Percentiles rank a stretch among this genome's conserved stretches.
phyloP scores from a whole-genome alignment of 2,113 vertebrate genomes.

The Pongo pygmaeus region DNA sequence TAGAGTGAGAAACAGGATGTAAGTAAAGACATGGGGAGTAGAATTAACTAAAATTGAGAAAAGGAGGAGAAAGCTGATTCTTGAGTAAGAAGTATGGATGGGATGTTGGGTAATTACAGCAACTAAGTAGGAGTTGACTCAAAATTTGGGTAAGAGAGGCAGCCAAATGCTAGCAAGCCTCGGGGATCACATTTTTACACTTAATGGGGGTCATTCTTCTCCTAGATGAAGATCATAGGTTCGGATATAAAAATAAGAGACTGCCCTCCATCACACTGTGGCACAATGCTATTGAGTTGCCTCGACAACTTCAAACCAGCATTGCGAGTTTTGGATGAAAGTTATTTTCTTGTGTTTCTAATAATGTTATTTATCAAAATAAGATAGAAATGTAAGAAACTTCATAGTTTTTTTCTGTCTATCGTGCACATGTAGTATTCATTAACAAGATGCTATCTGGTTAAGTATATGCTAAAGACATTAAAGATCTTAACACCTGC shows the following conservation, averaged over 20 bases:
- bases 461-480: background rate
- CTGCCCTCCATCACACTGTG: accelerated
- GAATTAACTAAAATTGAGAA: background rate
- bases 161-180: background rate
- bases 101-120: background rate
- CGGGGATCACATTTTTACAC: no score
- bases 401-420: background rate
- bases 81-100: background rate
- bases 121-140: background rate
- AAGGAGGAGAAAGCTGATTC: background rate
- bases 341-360: background rate
- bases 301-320: background rate
- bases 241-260: background rate
- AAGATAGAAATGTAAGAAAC: background rate
- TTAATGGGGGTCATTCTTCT: accelerated
- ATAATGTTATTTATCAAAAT: background rate
- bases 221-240: background rate
- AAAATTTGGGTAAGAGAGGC: background rate
- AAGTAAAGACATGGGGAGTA: background rate
- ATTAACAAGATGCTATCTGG: background rate
- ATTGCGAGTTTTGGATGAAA: background rate
- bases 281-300: accelerated
- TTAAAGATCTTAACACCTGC: slow-evolving; percentile 16
- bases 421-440: background rate
- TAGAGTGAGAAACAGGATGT: background rate